Percentiles rank a stretch among this genome's conserved stretches.
Conservation (phyloP, 2,888 invertebrate genomes). For the Megastigmus dorsalis region DNA sequence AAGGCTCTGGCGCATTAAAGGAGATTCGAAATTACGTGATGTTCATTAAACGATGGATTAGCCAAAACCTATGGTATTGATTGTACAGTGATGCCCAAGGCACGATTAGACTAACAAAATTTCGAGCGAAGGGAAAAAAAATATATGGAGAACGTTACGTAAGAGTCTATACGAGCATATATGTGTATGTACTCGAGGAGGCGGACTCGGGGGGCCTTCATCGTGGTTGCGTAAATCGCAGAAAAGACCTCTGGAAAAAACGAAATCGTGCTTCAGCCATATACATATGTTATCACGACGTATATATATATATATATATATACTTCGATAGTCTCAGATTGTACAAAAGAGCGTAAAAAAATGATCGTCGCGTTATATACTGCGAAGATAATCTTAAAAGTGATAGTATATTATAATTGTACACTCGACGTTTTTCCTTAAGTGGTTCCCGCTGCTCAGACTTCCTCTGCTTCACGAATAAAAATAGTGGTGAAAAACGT, state of each 20-base stretch:
- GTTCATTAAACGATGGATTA: constrained; percentile 31
- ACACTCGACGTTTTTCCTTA: constrained; percentile 51
- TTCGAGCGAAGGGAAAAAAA: constrained; percentile 25
- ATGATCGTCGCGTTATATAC: constrained; percentile 14
- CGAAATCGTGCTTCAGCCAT: constrained; percentile 45
- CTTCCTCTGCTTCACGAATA: constrained; percentile 58
- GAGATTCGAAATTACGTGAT: constrained; percentile 28
- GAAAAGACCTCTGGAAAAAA: constrained; percentile 50
- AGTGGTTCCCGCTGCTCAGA: constrained; percentile 62
- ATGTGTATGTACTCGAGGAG: constrained; percentile 20
- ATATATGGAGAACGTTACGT: constrained; percentile 33
- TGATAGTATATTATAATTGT: too few species aligned
- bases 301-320: too few species aligned
- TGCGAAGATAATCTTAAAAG: too few species aligned
- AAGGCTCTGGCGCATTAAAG: constrained; percentile 37
- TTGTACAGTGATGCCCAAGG: constrained; percentile 23
- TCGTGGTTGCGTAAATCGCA: constrained; percentile 51
- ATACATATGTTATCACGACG: constrained; percentile 20
- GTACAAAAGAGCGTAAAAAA: constrained; percentile 8
- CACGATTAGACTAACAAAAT: constrained; percentile 12
- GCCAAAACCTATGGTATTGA: constrained; percentile 32
- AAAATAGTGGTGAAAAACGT: constrained; percentile 44
- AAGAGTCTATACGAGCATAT: constrained; percentile 33
- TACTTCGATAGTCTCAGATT: constrained; percentile 29
- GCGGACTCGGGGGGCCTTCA: constrained; percentile 42